Evolutionary conservation across 2,113 vertebrate genomes (phyloP), one percentile per base, ranked within the genome.

Genomic region (Collichthys lucidus): DNA sequence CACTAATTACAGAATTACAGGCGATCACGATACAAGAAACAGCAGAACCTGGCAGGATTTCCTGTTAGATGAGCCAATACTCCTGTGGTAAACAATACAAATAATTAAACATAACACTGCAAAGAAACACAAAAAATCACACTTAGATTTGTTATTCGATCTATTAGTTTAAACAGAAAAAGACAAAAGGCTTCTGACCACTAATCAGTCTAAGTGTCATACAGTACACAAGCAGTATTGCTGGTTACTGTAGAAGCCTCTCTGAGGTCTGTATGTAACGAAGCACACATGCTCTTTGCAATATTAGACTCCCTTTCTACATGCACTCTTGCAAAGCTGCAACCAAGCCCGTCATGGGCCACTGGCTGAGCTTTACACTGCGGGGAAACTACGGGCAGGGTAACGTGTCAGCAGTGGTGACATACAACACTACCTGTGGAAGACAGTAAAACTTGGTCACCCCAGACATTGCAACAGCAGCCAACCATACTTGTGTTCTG

Each of bases 1-100:
- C 69, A 74, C 88, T 85, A 89, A 88, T 92, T 87, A 93, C 86
- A 78, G 64, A 82, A 90, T 64, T 77, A 81, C 57, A n/a, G 60
- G 77, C 1, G 80, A 90, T 90, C 49, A 49, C 5, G 74, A 83
- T 82, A 90, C 87, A 78, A 84, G 82, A 46, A 77, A 77, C 66
- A 72, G 67, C 42, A 3, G 78, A 79, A 50, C 61, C 82, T 88
- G 66, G 63, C 70, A 81, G 78, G 69, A 79, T 52, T 77, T 68
- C 74, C n/a, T 11, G 56, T 77, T 57, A 59, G 50, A 82, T 52
- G 40, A 86, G 75, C 64, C 61, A 52, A 15, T 62, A 59, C 82
- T 81, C 22, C 69, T 46, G 55, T 26, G 56, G 83, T 86, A 90
- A 90, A 89, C 80, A 61, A 89, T 44, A 86, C 81, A 22, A 46